Percentiles rank a stretch among this genome's conserved stretches.
phyloP scores from a whole-genome alignment of 2,888 invertebrate genomes.

The Trachelus iudaicus region DNA sequence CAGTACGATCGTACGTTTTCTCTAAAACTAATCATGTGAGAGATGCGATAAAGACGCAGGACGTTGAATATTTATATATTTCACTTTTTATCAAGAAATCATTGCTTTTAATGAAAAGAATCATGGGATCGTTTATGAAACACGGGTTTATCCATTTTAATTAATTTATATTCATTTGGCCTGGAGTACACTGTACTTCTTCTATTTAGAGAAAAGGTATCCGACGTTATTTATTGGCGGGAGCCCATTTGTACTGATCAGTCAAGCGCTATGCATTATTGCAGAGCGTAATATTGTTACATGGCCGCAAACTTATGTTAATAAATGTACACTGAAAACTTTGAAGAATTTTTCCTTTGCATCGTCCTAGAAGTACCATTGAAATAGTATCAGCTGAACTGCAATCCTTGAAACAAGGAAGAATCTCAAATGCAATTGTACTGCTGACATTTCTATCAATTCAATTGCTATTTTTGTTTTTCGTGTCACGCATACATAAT shows the following conservation, averaged over 20 bases:
- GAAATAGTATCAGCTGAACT: too few species aligned
- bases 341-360: background rate
- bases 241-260: conserved; percentile 19
- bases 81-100: conserved; percentile 29
- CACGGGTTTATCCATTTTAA: conserved; percentile 11
- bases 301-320: conserved; percentile 30
- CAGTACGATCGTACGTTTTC: background rate
- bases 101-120: conserved; percentile 15
- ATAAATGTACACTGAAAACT: conserved; percentile 27
- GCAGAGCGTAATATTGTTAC: conserved; percentile 32
- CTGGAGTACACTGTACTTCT: background rate
- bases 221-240: conserved; percentile 20
- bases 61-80: conserved; percentile 36
- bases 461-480: background rate
- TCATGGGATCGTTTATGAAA: conserved; percentile 6
- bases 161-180: background rate
- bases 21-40: background rate
- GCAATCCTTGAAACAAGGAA: background rate
- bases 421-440: background rate
- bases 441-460: background rate
- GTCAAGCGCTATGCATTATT: conserved; percentile 24
- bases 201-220: conserved; percentile 11
- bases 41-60: conserved; percentile 4
- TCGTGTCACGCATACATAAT: background rate
- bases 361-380: too few species aligned